Base-by-base conservation (phyloP, 2,797 vertebrate species). In the Acanthopagrus latus region DNA sequence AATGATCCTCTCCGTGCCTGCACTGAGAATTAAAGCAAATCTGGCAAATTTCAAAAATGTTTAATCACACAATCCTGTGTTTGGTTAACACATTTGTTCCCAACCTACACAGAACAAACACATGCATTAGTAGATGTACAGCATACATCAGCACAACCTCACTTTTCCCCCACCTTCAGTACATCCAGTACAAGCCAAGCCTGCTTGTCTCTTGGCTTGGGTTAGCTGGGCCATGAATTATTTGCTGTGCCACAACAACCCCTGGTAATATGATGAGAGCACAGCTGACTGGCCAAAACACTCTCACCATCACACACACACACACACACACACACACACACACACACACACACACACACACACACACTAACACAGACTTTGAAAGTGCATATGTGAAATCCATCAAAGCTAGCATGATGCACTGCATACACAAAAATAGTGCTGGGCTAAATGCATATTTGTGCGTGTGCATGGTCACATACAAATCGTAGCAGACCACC, bases 201-300 rank as follows among this genome's bases (percentile, higher is more conserved):
- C 81, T 81, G 69, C 77, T 86, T 76, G 76, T 83, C 64, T 84
- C 71, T 78, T 64, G 82, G 69, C 75, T 68, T 80, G 51, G 70
- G 70, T 82, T 78, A 76, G 79, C 63, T 75, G 83, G 78, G 41
- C 76, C 81, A 87, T 89, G 70, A 91, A 86, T 86, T 83, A 89
- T 87, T 89, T 88, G 83, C 81, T 56, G n/a, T 68, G 54, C 68
- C 12, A 47, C 81, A 82, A 76, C 85, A 86, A 82, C 79, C 81
- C 54, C 64, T 78, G 85, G 78, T 87, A 86, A 91, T 84, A 88
- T 71, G 83, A 88, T 73, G 82, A 84, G 76, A 82, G 82, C 71
- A 83, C 69, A 83, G 82, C 68, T 76, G 85, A 87, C 76, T 76
- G 75, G 60, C 71, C 65, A 78, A 72, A 77, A 59, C 56, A 62